Conservation (phyloP, 1,140 invertebrate species). For the Oscheius sp. region DNA sequence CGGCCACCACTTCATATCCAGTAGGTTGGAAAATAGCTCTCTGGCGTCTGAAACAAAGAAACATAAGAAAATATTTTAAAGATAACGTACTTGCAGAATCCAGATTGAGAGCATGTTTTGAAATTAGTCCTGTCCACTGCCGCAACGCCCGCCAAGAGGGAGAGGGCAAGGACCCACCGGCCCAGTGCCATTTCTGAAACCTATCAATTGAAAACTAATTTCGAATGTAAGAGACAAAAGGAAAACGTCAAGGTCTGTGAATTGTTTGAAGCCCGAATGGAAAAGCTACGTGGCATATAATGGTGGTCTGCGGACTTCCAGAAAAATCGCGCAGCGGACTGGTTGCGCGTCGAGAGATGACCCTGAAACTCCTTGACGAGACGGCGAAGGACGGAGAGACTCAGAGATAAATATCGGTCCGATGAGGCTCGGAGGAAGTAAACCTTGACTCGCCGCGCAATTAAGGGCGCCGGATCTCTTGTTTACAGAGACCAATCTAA, state of each 20-base stretch:
- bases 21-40: constrained; percentile 30
- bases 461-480: too few relatives aligned
- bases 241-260: too few relatives aligned
- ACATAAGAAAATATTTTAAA: not conserved
- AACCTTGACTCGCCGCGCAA: too few relatives aligned
- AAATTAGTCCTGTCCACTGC: constrained; percentile 46
- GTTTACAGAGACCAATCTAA: too few relatives aligned
- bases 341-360: constrained; percentile 2
- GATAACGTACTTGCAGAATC: constrained; percentile 56
- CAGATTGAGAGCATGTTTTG: constrained; percentile 58
- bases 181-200: not conserved
- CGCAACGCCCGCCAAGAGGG: not conserved
- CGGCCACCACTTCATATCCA: constrained; percentile 46
- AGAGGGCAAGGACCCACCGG: not conserved
- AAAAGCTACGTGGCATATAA: constrained; percentile 8
- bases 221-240: too few relatives aligned
- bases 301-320: constrained; percentile 1
- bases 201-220: too few relatives aligned
- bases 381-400: not conserved
- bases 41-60: constrained; percentile 33
- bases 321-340: not conserved
- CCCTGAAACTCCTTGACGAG: constrained; percentile 4
- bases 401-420: not conserved
- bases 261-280: not conserved
- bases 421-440: too few relatives aligned